Evolutionary conservation across 2,113 vertebrate species (phyloP).

Genomic region (Capricornis sumatraensis): DNA sequence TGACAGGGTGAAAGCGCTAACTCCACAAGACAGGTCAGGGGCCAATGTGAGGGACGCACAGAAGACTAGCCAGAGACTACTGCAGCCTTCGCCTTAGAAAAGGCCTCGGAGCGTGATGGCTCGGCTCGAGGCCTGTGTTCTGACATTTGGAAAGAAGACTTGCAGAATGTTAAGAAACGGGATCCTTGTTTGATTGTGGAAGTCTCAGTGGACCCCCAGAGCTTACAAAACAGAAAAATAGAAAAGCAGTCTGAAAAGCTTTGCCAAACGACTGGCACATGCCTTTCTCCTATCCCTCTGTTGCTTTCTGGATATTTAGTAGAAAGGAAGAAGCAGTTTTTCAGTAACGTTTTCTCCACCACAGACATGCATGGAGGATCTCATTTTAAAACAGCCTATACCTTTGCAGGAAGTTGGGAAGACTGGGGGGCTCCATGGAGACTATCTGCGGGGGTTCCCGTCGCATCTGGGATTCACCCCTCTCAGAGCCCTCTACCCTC

Average conservation of each 20-base stretch:
- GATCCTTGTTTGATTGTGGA: not conserved
- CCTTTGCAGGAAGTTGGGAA: not conserved
- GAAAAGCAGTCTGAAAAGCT: not conserved
- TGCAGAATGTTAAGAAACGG: conserved; percentile 8
- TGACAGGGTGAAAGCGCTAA: not conserved
- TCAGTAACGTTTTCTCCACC: not conserved
- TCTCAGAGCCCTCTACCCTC: not conserved
- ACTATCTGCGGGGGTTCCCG: rapidly evolving
- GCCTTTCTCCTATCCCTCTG: not conserved
- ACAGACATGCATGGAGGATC: not conserved
- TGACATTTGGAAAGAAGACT: conserved; percentile 17
- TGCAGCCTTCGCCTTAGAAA: conserved; percentile 9
- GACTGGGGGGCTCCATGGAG: not conserved
- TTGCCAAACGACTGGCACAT: not conserved
- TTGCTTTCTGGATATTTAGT: not conserved
- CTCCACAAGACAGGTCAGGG: not conserved
- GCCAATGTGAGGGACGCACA: not conserved
- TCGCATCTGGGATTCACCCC: not conserved
- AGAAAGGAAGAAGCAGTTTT: not conserved
- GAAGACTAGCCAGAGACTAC: not conserved
- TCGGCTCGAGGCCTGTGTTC: not conserved
- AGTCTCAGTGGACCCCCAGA: not conserved
- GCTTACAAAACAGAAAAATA: not conserved
- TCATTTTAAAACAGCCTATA: not conserved
- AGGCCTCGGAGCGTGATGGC: not conserved